A percentile compares a stretch with the other conserved stretches of the same genome.
Conservation (phyloP, 2,888 invertebrate species). For the Amiota communis region DNA sequence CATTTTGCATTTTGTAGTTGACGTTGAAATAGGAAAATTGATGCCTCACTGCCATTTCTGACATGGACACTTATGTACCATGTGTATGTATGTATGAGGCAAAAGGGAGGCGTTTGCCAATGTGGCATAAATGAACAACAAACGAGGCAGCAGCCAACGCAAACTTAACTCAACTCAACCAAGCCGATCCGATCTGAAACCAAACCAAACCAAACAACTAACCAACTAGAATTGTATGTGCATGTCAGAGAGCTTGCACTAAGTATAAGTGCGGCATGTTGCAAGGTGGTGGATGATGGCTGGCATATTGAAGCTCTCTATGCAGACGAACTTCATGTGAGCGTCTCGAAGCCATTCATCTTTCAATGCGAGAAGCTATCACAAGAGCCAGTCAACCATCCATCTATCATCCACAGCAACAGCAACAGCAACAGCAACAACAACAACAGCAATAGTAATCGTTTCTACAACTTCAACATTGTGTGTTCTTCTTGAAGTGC, state of each 20-base stretch:
- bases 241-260: not conserved
- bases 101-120: constrained; percentile 1
- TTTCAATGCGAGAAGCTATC: not conserved
- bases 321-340: not conserved
- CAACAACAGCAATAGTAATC: constrained; percentile 29
- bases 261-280: not conserved
- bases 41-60: constrained; percentile 32
- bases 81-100: constrained; percentile 2
- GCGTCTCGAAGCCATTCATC: constrained; percentile 27
- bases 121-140: constrained; percentile 21
- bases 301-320: not conserved
- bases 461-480: constrained; percentile 53
- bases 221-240: not conserved
- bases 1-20: not conserved
- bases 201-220: not conserved
- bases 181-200: not conserved
- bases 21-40: constrained; percentile 33
- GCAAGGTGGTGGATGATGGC: not conserved
- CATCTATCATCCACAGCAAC: constrained; percentile 55
- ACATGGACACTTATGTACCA: not conserved
- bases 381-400: constrained; percentile 57
- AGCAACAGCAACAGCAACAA: constrained; percentile 11
- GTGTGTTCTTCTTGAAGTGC: not conserved
- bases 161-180: not conserved
- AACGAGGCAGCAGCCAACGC: constrained; percentile 16